Percentiles rank a stretch among this genome's conserved stretches.
Conservation (phyloP, 92 coral and sea anemone species). For the Epizoanthus illoricatus region DNA sequence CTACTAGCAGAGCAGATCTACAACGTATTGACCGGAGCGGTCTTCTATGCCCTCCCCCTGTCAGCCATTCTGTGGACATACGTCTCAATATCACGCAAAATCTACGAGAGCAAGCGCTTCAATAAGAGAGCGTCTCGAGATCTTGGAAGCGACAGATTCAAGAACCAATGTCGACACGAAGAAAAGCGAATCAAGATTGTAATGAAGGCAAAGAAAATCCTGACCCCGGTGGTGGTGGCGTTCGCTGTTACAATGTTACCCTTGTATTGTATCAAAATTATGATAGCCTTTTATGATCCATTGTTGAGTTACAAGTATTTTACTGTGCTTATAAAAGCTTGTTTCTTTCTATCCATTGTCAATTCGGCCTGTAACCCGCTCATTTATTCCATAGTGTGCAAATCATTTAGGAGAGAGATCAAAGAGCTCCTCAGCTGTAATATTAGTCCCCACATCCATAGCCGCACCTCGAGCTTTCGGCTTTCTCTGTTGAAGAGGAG, state of each 20-base stretch:
- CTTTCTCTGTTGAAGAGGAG: slow-evolving; percentile 3
- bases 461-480: background rate
- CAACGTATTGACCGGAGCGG: background rate
- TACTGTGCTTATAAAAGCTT: background rate
- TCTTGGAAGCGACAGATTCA: background rate
- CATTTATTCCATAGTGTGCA: slow-evolving; percentile 14
- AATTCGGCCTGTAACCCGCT: slow-evolving; percentile 28
- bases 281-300: background rate
- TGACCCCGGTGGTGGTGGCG: slow-evolving; percentile 21
- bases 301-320: background rate
- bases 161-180: background rate
- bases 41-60: slow-evolving; percentile 4
- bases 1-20: background rate
- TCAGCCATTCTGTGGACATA: background rate
- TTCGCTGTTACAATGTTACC: slow-evolving; percentile 14
- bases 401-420: slow-evolving; percentile 4
- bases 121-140: background rate
- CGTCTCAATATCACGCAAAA: background rate
- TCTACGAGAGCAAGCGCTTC: slow-evolving; percentile 11
- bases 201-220: slow-evolving; percentile 17
- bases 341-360: background rate
- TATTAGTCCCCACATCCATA: background rate
- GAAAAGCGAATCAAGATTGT: slow-evolving; percentile 24
- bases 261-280: background rate
- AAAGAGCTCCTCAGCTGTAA: background rate